Conservation (phyloP, 2,797 vertebrate species). For the Neoniphon sammara region DNA sequence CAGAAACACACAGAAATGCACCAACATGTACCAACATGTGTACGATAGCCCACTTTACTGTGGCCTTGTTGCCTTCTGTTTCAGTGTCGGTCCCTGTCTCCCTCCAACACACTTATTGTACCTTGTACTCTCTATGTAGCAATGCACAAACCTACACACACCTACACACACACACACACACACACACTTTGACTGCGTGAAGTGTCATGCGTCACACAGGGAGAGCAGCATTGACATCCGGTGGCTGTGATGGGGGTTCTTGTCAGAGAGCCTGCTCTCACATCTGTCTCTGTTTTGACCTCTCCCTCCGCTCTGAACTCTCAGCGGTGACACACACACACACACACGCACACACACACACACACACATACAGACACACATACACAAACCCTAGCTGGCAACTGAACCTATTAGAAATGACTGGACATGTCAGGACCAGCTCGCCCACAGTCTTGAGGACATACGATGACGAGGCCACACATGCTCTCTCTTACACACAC, state of each 20-base stretch:
- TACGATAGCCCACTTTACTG: neutral
- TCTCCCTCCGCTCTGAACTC: constrained; percentile 60
- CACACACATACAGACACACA: constrained; percentile 30
- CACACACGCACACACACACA: constrained; percentile 23
- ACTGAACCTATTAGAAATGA: constrained; percentile 51
- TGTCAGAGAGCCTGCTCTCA: constrained; percentile 66
- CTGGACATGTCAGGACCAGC: constrained; percentile 45
- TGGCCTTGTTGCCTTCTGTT: neutral
- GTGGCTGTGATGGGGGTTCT: constrained; percentile 54
- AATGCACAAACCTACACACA: constrained; percentile 35
- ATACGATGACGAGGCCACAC: neutral
- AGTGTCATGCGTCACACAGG: constrained; percentile 58
- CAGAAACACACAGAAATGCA: neutral
- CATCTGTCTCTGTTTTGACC: constrained; percentile 69
- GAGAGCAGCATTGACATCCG: constrained; percentile 50
- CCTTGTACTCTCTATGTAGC: constrained; percentile 44
- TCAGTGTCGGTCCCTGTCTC: neutral
- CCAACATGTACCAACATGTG: constrained; percentile 16
- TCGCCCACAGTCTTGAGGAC: constrained; percentile 22
- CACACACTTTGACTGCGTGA: constrained; percentile 55
- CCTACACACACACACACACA: constrained; percentile 21
- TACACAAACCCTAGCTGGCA: constrained; percentile 27
- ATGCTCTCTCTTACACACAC: neutral
- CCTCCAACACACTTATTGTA: neutral
- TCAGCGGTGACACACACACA: constrained; percentile 18